Evolutionary conservation across 2,888 invertebrate species (phyloP), one percentile per base, ranked within the genome.

Genomic region (Anodontia alba): DNA sequence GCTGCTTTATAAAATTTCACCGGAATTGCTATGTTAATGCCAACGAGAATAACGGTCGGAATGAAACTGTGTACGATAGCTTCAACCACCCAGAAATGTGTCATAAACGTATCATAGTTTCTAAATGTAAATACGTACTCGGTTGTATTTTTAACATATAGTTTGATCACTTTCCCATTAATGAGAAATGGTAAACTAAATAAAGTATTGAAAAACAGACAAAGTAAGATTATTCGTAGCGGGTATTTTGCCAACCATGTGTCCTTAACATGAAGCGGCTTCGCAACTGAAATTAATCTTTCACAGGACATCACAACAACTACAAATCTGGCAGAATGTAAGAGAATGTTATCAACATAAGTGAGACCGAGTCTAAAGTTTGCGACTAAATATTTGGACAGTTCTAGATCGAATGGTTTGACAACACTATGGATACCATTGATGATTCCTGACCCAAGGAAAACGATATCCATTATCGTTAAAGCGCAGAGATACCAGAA

Each of bases 291-390:
- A 1, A 62, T 33, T 17, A 62, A 20, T 33, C 62, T 62, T 17
- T 62, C 62, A 33, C 62, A 62, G 1, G 62, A 62, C 62, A 62
- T 62, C 12, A 62, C 62, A 62, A 62, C 33, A 62, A 62, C 62
- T 8, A 62, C 7, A 3, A 33, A 10, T 62, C 62, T 20, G 23
- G 62, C 31, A 10, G 62, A 17, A 33, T 62, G 62, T 1, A 62
- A 8, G 23, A 31, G 29, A 20, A 33, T 62, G 33, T 33, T 62
- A 33, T 62, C 62, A 7, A 31, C 31, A 20, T 62, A 62, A 3
- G 62, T 20, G 3, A 62, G 62, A 17, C 62, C 62, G 12, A 62
- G 62, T 62, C 62, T 62, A 2, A 62, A n/a, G 33, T 33, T 7
- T 1, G 62, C 62, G 12, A 62, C 33, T 7, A 62, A 29, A 62